These are phyloP conservation scores for Alviniconcha marisindica DNA, from an alignment of 1,140 invertebrate genomes.

Conservation along the genomic window DNA sequence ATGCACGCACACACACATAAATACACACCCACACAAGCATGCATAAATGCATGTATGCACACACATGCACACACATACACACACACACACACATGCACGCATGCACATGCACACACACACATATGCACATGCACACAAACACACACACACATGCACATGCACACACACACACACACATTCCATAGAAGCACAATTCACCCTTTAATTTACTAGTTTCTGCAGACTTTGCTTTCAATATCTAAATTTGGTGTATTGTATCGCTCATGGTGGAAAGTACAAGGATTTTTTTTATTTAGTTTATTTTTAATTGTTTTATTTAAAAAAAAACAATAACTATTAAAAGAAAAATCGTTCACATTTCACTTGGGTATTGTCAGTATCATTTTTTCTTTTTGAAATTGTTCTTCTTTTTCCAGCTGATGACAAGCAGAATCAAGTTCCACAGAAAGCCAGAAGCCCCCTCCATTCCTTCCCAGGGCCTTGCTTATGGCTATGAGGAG, in stretches of 20 bases:
- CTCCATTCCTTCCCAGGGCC: slow-evolving; percentile 74
- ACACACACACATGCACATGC: slow-evolving; percentile 13
- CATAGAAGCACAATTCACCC: too few species aligned
- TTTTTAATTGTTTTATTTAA: too few species aligned
- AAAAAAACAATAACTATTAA: too few species aligned
- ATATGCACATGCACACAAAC: neutral
- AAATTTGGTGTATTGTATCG: too few species aligned
- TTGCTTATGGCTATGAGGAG: slow-evolving; percentile 76
- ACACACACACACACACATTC: neutral
- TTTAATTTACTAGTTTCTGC: too few species aligned
- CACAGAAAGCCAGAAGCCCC: slow-evolving; percentile 74
- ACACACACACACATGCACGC: neutral
- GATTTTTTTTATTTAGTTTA: too few species aligned
- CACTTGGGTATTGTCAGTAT: too few species aligned
- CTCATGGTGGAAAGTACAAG: too few species aligned
- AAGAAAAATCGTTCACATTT: too few species aligned
- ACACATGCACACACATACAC: neutral
- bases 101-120: neutral
- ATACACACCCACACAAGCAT: neutral
- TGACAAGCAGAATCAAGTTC: slow-evolving; percentile 70
- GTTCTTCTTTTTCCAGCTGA: slow-evolving; percentile 49
- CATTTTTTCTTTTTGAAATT: too few species aligned
- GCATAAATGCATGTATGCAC: too few species aligned
- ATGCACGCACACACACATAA: slow-evolving; percentile 5
- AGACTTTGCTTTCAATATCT: too few species aligned